phyloP scores from a whole-genome alignment of 2,888 invertebrate species.

The Dynastes maya region DNA sequence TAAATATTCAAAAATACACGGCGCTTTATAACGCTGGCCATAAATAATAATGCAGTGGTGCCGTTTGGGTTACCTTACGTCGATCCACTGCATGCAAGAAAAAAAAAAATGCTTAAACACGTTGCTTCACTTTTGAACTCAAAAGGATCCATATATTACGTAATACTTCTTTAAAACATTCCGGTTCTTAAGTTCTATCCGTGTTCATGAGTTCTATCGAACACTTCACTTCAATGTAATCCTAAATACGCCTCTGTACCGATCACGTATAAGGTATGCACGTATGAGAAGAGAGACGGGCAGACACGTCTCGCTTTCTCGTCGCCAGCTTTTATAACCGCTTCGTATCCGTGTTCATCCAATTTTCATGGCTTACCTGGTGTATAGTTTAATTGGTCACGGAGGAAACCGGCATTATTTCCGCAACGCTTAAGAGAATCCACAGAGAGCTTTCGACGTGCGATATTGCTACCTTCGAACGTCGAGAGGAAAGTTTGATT shows the following conservation, averaged over 20 bases:
- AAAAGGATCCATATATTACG: too few relatives aligned
- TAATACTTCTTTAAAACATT: too few relatives aligned
- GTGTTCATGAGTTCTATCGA: too few relatives aligned
- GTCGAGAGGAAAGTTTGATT: constrained; percentile 21
- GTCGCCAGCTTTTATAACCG: not conserved
- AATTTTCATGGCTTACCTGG: constrained; percentile 40
- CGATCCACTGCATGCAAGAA: too few relatives aligned
- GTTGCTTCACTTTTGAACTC: too few relatives aligned
- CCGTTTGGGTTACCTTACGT: too few relatives aligned
- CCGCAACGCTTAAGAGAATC: constrained; percentile 11
- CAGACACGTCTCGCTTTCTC: not conserved
- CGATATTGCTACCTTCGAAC: constrained; percentile 12
- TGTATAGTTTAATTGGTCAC: constrained; percentile 41
- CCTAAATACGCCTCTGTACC: not conserved
- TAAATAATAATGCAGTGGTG: too few relatives aligned
- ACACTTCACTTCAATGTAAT: too few relatives aligned
- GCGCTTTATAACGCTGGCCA: too few relatives aligned
- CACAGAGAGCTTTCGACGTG: constrained; percentile 14
- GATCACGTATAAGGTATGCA: not conserved
- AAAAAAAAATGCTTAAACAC: too few relatives aligned
- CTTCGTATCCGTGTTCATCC: constrained; percentile 30
- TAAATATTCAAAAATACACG: too few relatives aligned
- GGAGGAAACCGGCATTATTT: constrained; percentile 24
- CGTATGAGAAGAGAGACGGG: not conserved
- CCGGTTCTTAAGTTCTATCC: too few relatives aligned